Conservation (phyloP, 2,797 vertebrate species). For the Gallinago stenura region DNA sequence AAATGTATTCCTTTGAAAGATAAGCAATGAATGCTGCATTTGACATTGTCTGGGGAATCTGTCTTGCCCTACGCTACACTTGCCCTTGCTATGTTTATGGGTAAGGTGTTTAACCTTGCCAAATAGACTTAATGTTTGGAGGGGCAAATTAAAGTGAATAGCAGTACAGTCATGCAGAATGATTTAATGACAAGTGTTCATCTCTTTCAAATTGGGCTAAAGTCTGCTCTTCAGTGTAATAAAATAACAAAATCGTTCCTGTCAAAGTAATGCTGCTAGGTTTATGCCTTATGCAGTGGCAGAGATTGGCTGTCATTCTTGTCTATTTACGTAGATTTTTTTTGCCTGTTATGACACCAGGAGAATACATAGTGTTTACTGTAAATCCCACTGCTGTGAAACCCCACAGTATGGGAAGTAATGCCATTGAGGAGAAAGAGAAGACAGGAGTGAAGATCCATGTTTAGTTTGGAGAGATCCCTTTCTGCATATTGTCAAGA, state of each 20-base stretch:
- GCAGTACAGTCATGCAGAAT: neutral
- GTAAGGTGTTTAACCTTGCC: conserved; percentile 10
- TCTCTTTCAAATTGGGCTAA: neutral
- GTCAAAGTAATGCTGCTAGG: neutral
- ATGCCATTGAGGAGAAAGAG: neutral
- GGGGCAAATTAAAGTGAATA: neutral
- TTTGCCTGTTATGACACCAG: neutral
- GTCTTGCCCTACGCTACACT: neutral
- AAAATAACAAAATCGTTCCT: neutral
- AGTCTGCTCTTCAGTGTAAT: neutral
- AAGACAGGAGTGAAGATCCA: neutral
- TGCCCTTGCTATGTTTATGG: neutral
- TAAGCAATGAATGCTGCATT: neutral
- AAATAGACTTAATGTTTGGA: neutral
- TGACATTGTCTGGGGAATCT: neutral
- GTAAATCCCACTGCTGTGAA: neutral
- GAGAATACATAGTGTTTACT: neutral
- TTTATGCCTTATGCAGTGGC: neutral
- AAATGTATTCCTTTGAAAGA: neutral
- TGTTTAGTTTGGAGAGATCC: neutral
- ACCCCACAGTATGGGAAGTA: neutral
- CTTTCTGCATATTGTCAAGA: neutral
- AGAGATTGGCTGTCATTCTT: neutral
- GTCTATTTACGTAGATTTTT: neutral
- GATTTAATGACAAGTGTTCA: neutral